Evolutionary conservation across 2,113 vertebrate genomes (phyloP).

Genomic region (Gambusia affinis): DNA sequence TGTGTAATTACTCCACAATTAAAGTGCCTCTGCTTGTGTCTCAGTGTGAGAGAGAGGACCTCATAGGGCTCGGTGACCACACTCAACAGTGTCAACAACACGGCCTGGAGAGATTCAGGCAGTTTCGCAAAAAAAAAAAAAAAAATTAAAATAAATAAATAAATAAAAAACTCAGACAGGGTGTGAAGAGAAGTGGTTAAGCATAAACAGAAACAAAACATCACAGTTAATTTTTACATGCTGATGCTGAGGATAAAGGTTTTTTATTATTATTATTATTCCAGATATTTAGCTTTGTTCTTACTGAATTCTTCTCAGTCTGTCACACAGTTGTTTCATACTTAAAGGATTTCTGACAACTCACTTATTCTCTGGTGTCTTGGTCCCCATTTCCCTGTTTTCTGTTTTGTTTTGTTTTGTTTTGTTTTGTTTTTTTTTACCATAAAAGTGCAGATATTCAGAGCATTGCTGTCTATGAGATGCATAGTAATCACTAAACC

Average conservation of each 20-base stretch:
- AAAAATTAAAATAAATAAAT: too few species aligned
- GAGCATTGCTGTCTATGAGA: constrained; percentile 23
- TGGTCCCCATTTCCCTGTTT: constrained; percentile 3
- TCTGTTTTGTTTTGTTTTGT: too few species aligned
- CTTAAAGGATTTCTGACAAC: background rate
- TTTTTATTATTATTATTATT: fast-evolving
- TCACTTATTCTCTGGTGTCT: constrained; percentile 9
- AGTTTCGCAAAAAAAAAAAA: constrained; percentile 30
- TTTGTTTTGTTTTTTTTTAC: background rate
- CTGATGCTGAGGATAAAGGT: background rate
- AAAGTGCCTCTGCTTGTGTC: constrained; percentile 61
- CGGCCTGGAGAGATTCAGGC: constrained; percentile 35
- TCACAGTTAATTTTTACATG: constrained; percentile 23
- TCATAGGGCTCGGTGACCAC: constrained; percentile 41
- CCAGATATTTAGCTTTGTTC: background rate
- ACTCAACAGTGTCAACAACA: constrained; percentile 63
- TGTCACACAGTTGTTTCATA: background rate
- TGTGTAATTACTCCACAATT: constrained; percentile 74
- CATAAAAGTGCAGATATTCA: constrained; percentile 55
- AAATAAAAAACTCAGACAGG: constrained; percentile 4
- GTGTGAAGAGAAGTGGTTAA: constrained; percentile 12
- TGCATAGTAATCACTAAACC: constrained; percentile 44
- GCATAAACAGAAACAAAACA: constrained; percentile 32
- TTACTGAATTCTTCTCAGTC: background rate
- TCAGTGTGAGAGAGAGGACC: constrained; percentile 29